A percentile compares a stretch with the other conserved stretches of the same genome.
phyloP scores from a whole-genome alignment of 2,888 invertebrate species.

The Gryllus longicercus region DNA sequence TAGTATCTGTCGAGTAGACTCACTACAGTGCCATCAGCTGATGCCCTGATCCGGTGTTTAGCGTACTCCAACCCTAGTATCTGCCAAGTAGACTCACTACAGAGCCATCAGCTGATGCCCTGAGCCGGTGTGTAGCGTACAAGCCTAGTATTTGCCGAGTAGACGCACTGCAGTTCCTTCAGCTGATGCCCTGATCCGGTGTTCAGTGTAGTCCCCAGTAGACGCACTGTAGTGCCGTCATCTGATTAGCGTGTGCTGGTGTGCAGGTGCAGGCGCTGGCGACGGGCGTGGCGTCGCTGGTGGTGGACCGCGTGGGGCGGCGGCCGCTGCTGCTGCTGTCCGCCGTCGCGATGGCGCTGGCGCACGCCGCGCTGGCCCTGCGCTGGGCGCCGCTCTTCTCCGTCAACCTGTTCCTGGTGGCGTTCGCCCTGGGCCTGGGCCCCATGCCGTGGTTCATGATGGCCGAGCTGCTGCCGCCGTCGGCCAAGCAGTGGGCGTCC shows the following conservation, averaged over 20 bases:
- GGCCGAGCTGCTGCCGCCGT: slow-evolving; percentile 59
- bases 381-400: slow-evolving; percentile 54
- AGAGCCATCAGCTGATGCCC: no score
- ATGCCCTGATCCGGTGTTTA: no score
- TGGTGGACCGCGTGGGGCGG: slow-evolving; percentile 23
- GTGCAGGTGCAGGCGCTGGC: slow-evolving; percentile 11
- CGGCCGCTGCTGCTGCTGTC: slow-evolving; percentile 22
- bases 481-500: slow-evolving; percentile 55
- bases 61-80: no score
- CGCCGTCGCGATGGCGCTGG: background rate
- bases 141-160: background rate
- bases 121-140: no score
- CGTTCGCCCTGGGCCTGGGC: slow-evolving; percentile 60
- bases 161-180: no score
- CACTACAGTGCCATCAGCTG: no score
- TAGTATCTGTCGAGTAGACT: no score
- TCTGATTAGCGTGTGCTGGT: background rate
- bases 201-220: no score
- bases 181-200: no score
- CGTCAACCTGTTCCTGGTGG: slow-evolving; percentile 56
- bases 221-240: background rate
- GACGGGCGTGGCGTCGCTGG: background rate
- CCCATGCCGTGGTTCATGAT: slow-evolving; percentile 60
- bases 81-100: no score
- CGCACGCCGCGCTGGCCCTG: slow-evolving; percentile 20